Conservation (phyloP, 1,140 invertebrate species). For the Ptiloglossa arizonensis region DNA sequence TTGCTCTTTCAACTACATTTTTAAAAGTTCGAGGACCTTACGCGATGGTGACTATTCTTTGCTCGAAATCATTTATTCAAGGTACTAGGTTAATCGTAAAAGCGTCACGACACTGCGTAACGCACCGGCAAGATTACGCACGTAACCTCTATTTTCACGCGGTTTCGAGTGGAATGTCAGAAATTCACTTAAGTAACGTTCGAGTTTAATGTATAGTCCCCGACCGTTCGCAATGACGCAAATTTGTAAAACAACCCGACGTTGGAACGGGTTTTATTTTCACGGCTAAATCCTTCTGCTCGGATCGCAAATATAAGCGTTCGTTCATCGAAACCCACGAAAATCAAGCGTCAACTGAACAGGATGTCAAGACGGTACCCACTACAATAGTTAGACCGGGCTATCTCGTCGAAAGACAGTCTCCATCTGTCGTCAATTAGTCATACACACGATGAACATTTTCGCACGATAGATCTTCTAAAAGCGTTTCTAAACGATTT, state of each 20-base stretch:
- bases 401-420: constrained; percentile 57
- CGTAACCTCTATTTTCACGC: neutral
- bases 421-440: constrained; percentile 51
- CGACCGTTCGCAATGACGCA: neutral
- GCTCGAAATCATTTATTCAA: neutral
- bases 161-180: constrained; percentile 31
- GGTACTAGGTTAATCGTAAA: constrained; percentile 8
- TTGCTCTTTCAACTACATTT: neutral
- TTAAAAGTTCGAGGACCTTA: neutral
- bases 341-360: constrained; percentile 19
- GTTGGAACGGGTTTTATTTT: neutral
- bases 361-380: constrained; percentile 44
- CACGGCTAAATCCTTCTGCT: neutral
- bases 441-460: constrained; percentile 55
- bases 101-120: neutral
- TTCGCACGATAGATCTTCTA: constrained; percentile 45
- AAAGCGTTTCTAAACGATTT: constrained; percentile 38
- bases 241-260: neutral
- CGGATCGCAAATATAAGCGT: neutral
- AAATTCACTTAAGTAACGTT: constrained; percentile 24
- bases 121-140: neutral
- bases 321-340: constrained; percentile 31
- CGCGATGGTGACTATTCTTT: neutral
- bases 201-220: neutral
- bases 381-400: constrained; percentile 61